Base-by-base conservation (phyloP, 2,888 invertebrate genomes). In the Leptinotarsa haldemani region DNA sequence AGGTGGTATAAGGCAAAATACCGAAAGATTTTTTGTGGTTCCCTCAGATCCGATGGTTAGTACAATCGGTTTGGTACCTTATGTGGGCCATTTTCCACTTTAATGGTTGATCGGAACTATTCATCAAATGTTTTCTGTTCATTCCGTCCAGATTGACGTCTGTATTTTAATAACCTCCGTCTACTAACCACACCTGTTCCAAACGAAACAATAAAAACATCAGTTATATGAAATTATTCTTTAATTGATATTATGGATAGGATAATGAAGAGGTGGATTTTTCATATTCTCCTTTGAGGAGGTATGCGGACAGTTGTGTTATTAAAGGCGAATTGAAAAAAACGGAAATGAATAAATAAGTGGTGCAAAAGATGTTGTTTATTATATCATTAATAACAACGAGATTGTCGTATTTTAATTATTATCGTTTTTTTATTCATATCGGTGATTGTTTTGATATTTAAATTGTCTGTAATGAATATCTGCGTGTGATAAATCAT, bases 231-330 rank as follows among this genome's bases (percentile, higher is more conserved):
- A 68, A 74, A 73, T 76, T 64, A 63, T 65, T 71, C 64, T 71
- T 71, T 74, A 74, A 76, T 73, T 76, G 70, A 71, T 71, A 63
- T 72, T 65, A 69, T 70, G 70, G 50, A 70, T 70, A 61, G 70
- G 71, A 72, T 76, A 67, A 67, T 72, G 70, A 72, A 71, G 71
- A 71, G 68, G 69, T 71, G 67, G 65, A 71, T 73, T 66, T 71
- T 69, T 74, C 74, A 74, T 74, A 65, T 64, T 65, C 25, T 64
- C 48, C 47, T 68, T 68, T 46, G 3, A 40, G 16, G 46, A 68
- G 56, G 56, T 56, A 66, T 66, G 56, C 68, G 40, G 16, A 56
- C 68, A 68, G 68, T 56, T 56, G 58, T 40, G 53, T 58, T 53
- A 71, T 71, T 66, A 71, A 40, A 71, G 63, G 52, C 50, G 56